phyloP scores from a whole-genome alignment of 2,797 vertebrate genomes.

The Danio jaintianensis region DNA sequence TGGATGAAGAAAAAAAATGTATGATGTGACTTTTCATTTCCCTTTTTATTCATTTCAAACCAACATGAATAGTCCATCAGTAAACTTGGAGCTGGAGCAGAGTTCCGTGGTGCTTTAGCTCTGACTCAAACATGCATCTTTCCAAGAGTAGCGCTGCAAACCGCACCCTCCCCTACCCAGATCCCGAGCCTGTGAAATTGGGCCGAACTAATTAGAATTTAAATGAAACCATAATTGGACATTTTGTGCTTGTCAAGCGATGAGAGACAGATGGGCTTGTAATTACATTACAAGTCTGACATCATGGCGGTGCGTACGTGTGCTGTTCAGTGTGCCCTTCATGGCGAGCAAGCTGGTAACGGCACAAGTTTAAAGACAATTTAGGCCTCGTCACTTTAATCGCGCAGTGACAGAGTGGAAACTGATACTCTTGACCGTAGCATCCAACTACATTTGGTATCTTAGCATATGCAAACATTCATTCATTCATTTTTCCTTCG shows the following conservation, averaged over 20 bases:
- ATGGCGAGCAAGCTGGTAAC: conserved; percentile 78
- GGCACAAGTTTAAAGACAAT: conserved; percentile 74
- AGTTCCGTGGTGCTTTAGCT: conserved; percentile 59
- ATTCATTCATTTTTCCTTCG: too few species aligned
- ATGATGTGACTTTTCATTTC: conserved; percentile 30
- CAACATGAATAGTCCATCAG: conserved; percentile 28
- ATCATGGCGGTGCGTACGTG: conserved; percentile 78
- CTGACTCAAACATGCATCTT: conserved; percentile 73
- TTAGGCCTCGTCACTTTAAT: conserved; percentile 76
- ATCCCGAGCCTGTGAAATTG: conserved; percentile 89
- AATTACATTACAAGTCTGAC: conserved; percentile 99
- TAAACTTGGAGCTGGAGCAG: conserved; percentile 44
- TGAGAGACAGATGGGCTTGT: conserved; percentile 98
- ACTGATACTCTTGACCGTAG: conserved; percentile 67
- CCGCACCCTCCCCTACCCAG: conserved; percentile 78
- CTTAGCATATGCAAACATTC: conserved; percentile 1
- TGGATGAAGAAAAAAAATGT: neutral
- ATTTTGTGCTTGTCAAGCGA: conserved; percentile 98
- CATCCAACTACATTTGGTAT: conserved; percentile 39
- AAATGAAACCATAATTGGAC: conserved; percentile 99
- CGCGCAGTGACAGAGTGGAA: conserved; percentile 64
- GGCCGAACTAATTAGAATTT: conserved; percentile 99
- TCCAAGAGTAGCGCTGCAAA: conserved; percentile 81
- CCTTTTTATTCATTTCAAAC: conserved; percentile 48
- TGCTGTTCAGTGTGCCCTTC: conserved; percentile 88